Evolutionary conservation across 2,797 vertebrate species (phyloP).

Genomic region (Alfaro cultratus): DNA sequence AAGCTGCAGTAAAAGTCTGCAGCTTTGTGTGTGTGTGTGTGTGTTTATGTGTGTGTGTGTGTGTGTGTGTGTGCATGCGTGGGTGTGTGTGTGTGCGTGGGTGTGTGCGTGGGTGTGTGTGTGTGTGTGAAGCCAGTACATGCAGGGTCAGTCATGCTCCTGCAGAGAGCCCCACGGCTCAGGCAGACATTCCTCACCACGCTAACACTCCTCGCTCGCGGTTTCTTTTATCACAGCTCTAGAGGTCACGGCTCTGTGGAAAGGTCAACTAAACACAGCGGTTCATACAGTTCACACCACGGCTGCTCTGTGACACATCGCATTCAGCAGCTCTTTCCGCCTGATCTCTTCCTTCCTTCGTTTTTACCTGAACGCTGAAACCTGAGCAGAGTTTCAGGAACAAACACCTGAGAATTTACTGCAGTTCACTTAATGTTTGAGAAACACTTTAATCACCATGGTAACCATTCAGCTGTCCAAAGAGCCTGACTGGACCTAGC

Average conservation of each 20-base stretch:
- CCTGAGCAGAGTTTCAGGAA: neutral
- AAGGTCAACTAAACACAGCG: conserved; percentile 59
- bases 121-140: conserved; percentile 23
- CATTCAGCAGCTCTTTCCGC: neutral
- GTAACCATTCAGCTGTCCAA: too few species aligned
- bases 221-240: conserved; percentile 25
- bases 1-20: conserved; percentile 30
- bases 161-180: conserved; percentile 46
- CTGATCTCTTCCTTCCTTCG: conserved; percentile 34
- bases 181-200: conserved; percentile 63
- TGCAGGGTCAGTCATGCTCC: conserved; percentile 56
- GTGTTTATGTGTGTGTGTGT: too few species aligned
- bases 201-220: conserved; percentile 20
- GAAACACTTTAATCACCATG: too few species aligned
- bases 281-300: too few species aligned
- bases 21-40: neutral
- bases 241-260: conserved; percentile 35
- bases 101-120: neutral
- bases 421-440: too few species aligned
- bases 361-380: neutral
- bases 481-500: too few species aligned
- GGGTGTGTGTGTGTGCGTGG: neutral
- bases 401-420: too few species aligned
- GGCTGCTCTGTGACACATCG: too few species aligned
- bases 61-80: neutral